phyloP scores from a whole-genome alignment of 2,113 vertebrate species.

The Chloebia gouldiae region DNA sequence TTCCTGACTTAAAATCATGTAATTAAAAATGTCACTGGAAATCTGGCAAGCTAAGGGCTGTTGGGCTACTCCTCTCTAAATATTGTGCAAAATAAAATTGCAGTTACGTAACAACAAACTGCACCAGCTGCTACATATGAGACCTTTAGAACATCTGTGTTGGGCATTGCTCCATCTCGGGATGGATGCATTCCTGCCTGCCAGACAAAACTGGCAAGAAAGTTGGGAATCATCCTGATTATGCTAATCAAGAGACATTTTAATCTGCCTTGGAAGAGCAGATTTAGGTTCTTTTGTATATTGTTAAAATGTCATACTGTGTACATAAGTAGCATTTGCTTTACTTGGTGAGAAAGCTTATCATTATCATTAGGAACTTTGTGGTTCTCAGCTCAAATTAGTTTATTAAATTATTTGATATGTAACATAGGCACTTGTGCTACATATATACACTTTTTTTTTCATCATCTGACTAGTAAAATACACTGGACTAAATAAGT shows the following conservation, averaged over 20 bases:
- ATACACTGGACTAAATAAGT: background rate
- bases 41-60: background rate
- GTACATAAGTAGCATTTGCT: background rate
- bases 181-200: conserved; percentile 31
- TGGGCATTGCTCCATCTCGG: conserved; percentile 24
- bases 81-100: conserved; percentile 21
- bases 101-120: conserved; percentile 32
- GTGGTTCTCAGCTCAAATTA: background rate
- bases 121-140: background rate
- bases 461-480: background rate
- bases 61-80: conserved; percentile 40
- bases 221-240: background rate
- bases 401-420: background rate
- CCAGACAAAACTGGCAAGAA: conserved; percentile 39
- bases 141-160: conserved; percentile 57
- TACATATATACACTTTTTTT: background rate
- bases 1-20: background rate
- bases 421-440: background rate
- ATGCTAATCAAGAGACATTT: background rate
- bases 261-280: background rate
- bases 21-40: conserved; percentile 6
- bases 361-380: background rate
- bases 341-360: background rate
- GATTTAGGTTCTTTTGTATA: background rate
- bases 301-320: background rate